Evolutionary conservation across 2,888 invertebrate genomes (phyloP).

Genomic region (Eretmocerus hayati): DNA sequence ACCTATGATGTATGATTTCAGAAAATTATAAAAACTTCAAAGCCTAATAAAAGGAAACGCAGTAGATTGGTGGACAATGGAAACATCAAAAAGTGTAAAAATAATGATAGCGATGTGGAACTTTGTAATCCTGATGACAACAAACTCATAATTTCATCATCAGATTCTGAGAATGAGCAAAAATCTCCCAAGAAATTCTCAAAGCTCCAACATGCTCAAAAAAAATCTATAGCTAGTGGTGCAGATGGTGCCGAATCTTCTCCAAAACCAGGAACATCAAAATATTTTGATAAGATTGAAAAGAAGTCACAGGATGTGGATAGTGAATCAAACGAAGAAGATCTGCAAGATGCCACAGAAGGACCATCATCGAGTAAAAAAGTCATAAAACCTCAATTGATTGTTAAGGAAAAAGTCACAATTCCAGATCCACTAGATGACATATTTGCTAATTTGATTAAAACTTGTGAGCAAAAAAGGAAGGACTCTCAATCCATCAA

Average conservation of each 20-base stretch:
- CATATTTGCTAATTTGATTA: constrained; percentile 33
- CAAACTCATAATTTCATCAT: no score
- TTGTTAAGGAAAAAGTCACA: constrained; percentile 28
- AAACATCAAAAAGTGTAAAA: no score
- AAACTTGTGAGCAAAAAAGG: constrained; percentile 32
- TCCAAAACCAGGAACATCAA: constrained; percentile 2
- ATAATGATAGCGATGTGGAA: no score
- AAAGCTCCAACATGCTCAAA: no score
- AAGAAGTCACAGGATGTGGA: not conserved
- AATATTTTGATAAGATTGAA: not conserved
- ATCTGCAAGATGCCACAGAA: no score
- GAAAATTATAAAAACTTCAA: no score
- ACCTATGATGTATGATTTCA: no score
- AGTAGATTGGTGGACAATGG: no score
- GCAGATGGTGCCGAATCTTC: not conserved
- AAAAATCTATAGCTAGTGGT: not conserved
- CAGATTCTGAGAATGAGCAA: no score
- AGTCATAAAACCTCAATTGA: constrained; percentile 27
- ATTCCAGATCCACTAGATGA: constrained; percentile 27
- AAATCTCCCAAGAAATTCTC: no score
- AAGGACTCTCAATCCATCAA: constrained; percentile 28
- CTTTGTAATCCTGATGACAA: no score
- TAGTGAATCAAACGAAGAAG: not conserved
- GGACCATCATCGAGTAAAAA: constrained; percentile 1
- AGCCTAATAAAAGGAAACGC: no score